phyloP scores from a whole-genome alignment of 2,797 vertebrate species.

The Manis javanica region DNA sequence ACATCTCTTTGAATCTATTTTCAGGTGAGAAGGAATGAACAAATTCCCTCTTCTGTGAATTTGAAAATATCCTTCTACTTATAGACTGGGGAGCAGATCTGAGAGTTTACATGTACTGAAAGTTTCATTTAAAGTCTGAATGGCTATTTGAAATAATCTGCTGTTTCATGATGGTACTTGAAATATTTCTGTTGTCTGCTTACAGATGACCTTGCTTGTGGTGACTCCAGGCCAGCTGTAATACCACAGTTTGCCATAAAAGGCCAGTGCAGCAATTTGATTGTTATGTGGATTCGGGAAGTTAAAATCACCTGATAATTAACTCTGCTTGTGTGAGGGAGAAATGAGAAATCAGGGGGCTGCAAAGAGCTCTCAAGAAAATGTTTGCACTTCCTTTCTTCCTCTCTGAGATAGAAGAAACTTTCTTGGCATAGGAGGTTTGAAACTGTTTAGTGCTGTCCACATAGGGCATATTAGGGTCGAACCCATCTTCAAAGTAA shows the following conservation, averaged over 20 bases:
- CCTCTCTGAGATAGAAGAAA: background rate
- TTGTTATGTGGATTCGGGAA: background rate
- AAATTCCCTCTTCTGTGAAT: background rate
- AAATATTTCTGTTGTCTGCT: background rate
- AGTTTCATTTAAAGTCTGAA: background rate
- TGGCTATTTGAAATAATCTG: background rate
- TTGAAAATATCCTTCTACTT: constrained; percentile 30
- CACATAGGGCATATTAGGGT: background rate
- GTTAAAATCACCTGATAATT: background rate
- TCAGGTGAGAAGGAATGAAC: background rate
- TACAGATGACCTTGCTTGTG: background rate
- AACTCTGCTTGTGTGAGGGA: background rate
- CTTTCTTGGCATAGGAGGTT: background rate
- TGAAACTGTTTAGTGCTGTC: background rate
- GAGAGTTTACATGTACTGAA: background rate
- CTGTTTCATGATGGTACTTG: background rate
- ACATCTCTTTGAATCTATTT: background rate
- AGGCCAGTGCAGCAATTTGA: background rate
- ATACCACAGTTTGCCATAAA: background rate
- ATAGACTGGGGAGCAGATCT: background rate
- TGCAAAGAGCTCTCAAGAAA: constrained; percentile 14
- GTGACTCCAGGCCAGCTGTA: background rate
- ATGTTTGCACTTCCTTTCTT: background rate
- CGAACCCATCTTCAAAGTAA: background rate
- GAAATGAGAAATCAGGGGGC: background rate